These are phyloP conservation scores for Scaptodrosophila lebanonensis DNA, from an alignment of 1,140 invertebrate species.

Conservation along the genomic window DNA sequence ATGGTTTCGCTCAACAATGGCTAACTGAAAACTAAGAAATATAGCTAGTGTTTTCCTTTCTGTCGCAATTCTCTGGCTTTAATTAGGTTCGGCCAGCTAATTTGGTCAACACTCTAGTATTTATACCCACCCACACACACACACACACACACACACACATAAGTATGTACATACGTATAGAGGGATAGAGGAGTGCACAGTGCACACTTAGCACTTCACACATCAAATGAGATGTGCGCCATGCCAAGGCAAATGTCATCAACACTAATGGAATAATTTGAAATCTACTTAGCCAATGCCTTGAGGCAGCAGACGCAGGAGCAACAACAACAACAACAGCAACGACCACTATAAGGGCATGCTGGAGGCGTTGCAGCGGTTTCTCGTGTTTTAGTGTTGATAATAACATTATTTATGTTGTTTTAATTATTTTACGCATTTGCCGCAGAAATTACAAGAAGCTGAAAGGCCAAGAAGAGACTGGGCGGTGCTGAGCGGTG, in stretches of 20 bases:
- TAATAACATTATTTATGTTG: slow-evolving; percentile 58
- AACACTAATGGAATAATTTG: slow-evolving; percentile 72
- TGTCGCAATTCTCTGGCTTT: too few relatives aligned
- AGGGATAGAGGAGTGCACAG: too few relatives aligned
- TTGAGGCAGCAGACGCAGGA: slow-evolving; percentile 9
- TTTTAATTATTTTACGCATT: slow-evolving; percentile 71
- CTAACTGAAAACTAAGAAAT: too few relatives aligned
- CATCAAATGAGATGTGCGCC: slow-evolving; percentile 9
- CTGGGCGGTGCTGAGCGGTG: neutral
- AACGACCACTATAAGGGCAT: too few relatives aligned
- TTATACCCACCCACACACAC: slow-evolving; percentile 2
- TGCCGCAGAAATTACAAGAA: slow-evolving; percentile 40
- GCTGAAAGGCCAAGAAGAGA: slow-evolving; percentile 7
- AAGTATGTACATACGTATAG: slow-evolving; percentile 8
- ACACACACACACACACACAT: slow-evolving; percentile 7
- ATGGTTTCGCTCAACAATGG: too few relatives aligned
- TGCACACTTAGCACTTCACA: too few relatives aligned
- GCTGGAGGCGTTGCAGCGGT: too few relatives aligned
- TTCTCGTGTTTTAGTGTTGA: slow-evolving; percentile 18
- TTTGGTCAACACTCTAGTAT: too few relatives aligned
- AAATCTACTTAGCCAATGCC: slow-evolving; percentile 63
- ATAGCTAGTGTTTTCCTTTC: too few relatives aligned
- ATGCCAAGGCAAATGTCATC: slow-evolving; percentile 58
- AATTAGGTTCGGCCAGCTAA: too few relatives aligned
- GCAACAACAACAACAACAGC: too few relatives aligned